Base-by-base conservation (phyloP, 2,797 vertebrate genomes). In the Champsocephalus esox region DNA sequence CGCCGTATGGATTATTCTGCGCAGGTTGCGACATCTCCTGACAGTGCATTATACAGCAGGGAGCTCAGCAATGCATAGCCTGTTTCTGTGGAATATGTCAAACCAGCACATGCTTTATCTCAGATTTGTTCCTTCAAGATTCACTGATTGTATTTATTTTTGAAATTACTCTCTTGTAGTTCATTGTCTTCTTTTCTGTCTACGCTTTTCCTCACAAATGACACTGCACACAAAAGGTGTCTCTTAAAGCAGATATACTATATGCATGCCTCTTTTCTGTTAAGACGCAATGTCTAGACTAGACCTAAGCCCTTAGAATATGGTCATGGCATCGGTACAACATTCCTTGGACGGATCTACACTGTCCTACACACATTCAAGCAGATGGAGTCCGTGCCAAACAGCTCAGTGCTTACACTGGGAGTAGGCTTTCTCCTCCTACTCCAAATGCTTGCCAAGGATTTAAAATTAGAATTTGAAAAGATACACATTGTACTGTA, bases 391-490 rank as follows among this genome's bases (percentile, higher is more conserved):
- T 51, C 55, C 16, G 60, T 85, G 88, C 89, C 88, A 92, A 87
- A 74, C 74, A 34, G 81, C 86, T 88, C 87, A 65, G 75, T 55
- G 70, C 83, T 84, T 52, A 80, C 77, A 89, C 84, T 63, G 81
- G 63, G 83, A 81, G 85, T 73, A 70, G 76, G 75, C 80, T 81
- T 78, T 57, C 63, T 87, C 88, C 90, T 87, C 87, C 87, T 76
- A 82, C 80, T 83, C 28, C 61, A 59, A 72, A 74, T 4, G 57
- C 79, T 75, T 87, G 87, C 87, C 86, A 91, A 79, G 78, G 79
- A 82, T 88, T 92, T 89, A 85, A 89, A 88, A 90, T 92, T 84
- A 86, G 82, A 80, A 82, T 71, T 79, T 81, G 87, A 87, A 86
- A 86, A 86, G 79, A 91, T 81, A 76, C 82, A 87, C 82, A 78